Percentiles rank a stretch among this genome's conserved stretches.
phyloP scores from a whole-genome alignment of 2,113 vertebrate species.

The Xenopus borealis region DNA sequence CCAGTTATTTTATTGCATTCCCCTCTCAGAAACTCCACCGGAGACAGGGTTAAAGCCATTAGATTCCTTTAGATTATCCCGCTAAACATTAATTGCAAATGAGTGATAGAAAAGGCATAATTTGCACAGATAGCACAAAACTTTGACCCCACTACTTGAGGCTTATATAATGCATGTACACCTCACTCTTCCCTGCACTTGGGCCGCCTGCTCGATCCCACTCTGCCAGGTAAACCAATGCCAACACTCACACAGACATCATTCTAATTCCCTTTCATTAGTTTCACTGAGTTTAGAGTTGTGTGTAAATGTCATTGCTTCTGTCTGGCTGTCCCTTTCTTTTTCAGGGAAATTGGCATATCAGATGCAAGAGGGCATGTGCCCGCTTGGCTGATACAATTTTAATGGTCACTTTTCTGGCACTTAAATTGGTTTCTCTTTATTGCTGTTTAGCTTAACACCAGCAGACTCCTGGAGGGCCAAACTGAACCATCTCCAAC shows the following conservation, averaged over 20 bases:
- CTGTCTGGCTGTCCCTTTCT: background rate
- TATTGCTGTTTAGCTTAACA: background rate
- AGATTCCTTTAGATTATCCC: slow-evolving; percentile 4
- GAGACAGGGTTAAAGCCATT: background rate
- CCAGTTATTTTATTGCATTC: too few species aligned
- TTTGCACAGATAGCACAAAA: slow-evolving; percentile 38
- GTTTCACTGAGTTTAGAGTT: too few species aligned
- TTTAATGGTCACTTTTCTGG: too few species aligned
- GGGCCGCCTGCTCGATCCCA: background rate
- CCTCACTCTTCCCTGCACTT: background rate
- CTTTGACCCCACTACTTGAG: slow-evolving; percentile 29
- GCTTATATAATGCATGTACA: background rate
- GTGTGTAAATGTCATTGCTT: too few species aligned
- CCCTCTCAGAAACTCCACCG: background rate
- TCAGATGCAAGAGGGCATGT: too few species aligned
- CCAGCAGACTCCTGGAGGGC: background rate
- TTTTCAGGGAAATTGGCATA: too few species aligned
- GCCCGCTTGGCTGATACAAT: too few species aligned
- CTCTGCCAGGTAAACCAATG: background rate
- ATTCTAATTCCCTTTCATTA: too few species aligned
- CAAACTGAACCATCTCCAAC: background rate
- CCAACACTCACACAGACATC: too few species aligned
- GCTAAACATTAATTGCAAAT: slow-evolving; percentile 42
- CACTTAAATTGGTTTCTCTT: too few species aligned
- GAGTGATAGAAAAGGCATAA: slow-evolving; percentile 17